Base-by-base conservation (phyloP, 37 sponge, comb jelly and placozoan genomes). In the Halichondria panicea region DNA sequence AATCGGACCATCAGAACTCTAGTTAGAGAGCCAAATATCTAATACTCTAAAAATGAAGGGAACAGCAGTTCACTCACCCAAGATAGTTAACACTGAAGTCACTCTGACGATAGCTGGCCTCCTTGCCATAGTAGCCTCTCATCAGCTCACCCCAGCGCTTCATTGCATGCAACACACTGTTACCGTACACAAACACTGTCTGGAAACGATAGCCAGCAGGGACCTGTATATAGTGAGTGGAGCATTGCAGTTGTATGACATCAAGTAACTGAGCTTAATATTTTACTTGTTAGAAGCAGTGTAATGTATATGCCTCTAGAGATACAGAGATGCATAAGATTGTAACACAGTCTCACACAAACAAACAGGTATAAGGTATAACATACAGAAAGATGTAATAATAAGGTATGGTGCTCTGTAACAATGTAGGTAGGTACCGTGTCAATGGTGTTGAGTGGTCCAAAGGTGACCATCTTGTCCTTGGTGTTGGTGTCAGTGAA, bases 1-100 rank as follows among this genome's bases (percentile, higher is more conserved):
- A n/a, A n/a, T n/a, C n/a, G n/a, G n/a, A n/a, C n/a, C n/a, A n/a
- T n/a, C n/a, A n/a, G n/a, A n/a, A n/a, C n/a, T n/a, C n/a, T n/a
- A n/a, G n/a, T n/a, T n/a, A n/a, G n/a, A n/a, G n/a, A n/a, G n/a
- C n/a, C n/a, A n/a, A n/a, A n/a, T n/a, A n/a, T n/a, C n/a, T n/a
- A n/a, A n/a, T n/a, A n/a, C 18, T 50, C 53, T 50, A 50, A 50
- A 50, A 12, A 50, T 18, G 18, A 50, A 50, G 15, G 18, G 53
- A 19, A 50, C 53, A 50, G 53, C 53, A 50, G 15, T 12, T 12
- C 53, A 50, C 81, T 55, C 42, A 88, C 83, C 92, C 92, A 25
- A 91, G 79, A 43, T 91, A 86, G 83, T 91, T 91, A 60, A 91
- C 82, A 70, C 76, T 55, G 43, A 84, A 86, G 60, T 91, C 92